Conservation (phyloP, 2,888 invertebrate genomes). For the Morpho helenor region DNA sequence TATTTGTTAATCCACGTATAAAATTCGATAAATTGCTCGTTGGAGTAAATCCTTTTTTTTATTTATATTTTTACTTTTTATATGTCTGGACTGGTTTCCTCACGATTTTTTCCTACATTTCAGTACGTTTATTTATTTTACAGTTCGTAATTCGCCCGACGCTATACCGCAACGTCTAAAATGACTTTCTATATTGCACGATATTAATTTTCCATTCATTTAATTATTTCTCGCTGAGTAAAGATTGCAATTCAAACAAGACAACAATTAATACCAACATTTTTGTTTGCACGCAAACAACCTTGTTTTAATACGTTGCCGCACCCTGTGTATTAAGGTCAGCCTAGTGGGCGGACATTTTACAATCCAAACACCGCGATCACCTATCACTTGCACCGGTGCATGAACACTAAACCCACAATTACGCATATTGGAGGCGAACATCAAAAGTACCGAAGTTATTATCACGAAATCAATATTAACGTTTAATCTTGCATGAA, state of each 20-base stretch:
- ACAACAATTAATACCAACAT: slow-evolving; percentile 11
- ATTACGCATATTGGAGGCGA: slow-evolving; percentile 74
- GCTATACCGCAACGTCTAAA: not conserved
- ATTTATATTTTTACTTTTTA: no score
- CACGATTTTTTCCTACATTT: no score
- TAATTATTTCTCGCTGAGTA: slow-evolving; percentile 3
- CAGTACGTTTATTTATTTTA: no score
- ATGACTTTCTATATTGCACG: not conserved
- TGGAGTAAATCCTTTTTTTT: not conserved
- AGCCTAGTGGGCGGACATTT: slow-evolving; percentile 31
- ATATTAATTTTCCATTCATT: not conserved
- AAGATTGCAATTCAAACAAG: slow-evolving; percentile 11
- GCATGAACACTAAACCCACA: slow-evolving; percentile 64
- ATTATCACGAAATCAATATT: slow-evolving; percentile 67
- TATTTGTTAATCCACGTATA: no score
- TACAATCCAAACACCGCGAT: slow-evolving; percentile 26
- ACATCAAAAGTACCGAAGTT: slow-evolving; percentile 64
- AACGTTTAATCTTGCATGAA: slow-evolving; percentile 47
- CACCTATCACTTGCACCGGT: slow-evolving; percentile 38
- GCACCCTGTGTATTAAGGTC: slow-evolving; percentile 31
- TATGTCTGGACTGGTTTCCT: no score
- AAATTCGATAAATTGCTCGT: no score
- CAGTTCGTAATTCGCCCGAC: no score
- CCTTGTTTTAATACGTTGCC: slow-evolving; percentile 28
- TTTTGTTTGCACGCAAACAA: slow-evolving; percentile 23